Evolutionary conservation across 2,797 vertebrate species (phyloP), one percentile per base, ranked within the genome.

Genomic region (Xenentodon cancila): DNA sequence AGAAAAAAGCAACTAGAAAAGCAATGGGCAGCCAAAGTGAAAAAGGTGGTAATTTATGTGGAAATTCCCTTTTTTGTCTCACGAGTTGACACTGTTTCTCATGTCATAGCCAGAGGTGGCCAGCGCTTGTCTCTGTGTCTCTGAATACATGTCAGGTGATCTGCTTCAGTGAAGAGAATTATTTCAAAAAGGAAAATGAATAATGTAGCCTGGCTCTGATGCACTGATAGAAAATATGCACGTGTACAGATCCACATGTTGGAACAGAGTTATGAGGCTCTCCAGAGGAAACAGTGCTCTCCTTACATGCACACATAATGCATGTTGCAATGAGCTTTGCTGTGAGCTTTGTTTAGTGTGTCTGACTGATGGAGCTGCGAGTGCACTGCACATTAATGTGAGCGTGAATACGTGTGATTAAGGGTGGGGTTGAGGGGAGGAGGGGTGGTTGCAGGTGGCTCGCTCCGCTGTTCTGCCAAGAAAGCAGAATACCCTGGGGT

Each of bases 381-480:
- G 42, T 81, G 71, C 52, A 44, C 54, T 68, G 51, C 62, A 65
- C 48, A 22, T 60, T 68, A 12, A 30, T 75, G 66, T 68, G 63
- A 75, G 73, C 67, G 83, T 63, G 79, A 62, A 74, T 78, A 63
- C 82, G 82, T 79, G 79, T 79, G 78, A 85, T 78, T 82, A 82
- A 77, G 67, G 19, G 45, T 21, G 18, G 75, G 53, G 45, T 22
- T 55, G 49, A 56, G 19, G 72, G 21, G 46, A 49, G 57, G 75
- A 59, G 46, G 51, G 57, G 73, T 72, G 59, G 75, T 77, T 92
- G 93, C 93, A 94, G 93, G 93, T 93, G 93, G 92, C 91, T 93
- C 79, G 53, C 82, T 73, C 70, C 80, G 37, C 73, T 85, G 81
- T 77, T 65, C 89, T 93, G 92, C 92, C 92, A 93, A 93, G 84